A percentile compares a stretch with the other conserved stretches of the same genome.
Evolutionary conservation across 2,888 invertebrate species (phyloP).

Genomic region (Protodeltote pygarga): DNA sequence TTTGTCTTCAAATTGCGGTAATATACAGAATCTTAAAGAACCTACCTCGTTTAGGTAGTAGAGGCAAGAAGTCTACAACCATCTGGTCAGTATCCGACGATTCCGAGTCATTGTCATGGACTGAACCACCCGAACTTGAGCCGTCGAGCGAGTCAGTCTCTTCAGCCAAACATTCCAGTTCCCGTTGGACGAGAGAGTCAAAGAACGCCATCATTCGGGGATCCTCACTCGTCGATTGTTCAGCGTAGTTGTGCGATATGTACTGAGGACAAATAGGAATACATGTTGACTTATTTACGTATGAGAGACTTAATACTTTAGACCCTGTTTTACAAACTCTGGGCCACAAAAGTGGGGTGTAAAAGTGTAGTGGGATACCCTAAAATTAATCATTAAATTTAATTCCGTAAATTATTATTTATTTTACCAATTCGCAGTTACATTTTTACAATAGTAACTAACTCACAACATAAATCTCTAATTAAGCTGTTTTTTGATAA

Average conservation of each 20-base stretch:
- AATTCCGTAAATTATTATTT: too few relatives aligned
- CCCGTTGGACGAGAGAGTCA: constrained; percentile 96
- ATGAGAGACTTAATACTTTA: too few relatives aligned
- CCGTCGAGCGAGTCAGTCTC: constrained; percentile 81
- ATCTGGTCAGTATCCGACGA: constrained; percentile 74
- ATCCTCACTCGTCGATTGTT: constrained; percentile 95
- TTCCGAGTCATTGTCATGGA: constrained; percentile 65
- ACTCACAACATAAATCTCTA: too few relatives aligned
- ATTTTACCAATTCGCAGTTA: too few relatives aligned
- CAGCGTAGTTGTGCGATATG: constrained; percentile 95
- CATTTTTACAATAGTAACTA: too few relatives aligned
- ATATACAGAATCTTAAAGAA: background rate
- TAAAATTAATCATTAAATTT: background rate
- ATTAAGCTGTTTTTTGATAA: too few relatives aligned
- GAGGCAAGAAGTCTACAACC: constrained; percentile 69
- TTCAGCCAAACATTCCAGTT: constrained; percentile 92
- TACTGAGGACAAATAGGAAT: constrained; percentile 85
- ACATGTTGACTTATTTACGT: too few relatives aligned
- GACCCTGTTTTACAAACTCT: too few relatives aligned
- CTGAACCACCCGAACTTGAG: constrained; percentile 63
- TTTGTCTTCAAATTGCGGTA: background rate
- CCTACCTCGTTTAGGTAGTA: constrained; percentile 74
- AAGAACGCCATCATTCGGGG: constrained; percentile 99
- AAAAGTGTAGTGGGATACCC: constrained; percentile 3
- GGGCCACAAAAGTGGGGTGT: constrained; percentile 23